These are phyloP conservation scores for Lytechinus pictus DNA, from an alignment of 35 echinoderm and acorn worm genomes.

Conservation along the genomic window DNA sequence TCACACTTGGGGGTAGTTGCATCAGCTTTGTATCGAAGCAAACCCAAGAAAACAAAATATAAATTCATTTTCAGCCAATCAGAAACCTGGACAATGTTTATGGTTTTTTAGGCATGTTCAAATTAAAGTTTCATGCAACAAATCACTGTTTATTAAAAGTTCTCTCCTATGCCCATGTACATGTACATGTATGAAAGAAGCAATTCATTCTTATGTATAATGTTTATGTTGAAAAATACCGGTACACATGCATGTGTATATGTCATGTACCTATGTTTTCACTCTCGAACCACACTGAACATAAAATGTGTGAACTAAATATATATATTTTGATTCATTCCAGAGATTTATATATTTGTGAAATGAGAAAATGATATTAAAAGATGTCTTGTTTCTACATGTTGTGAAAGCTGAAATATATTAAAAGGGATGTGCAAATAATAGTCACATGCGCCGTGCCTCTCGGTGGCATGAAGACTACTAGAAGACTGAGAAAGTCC, in stretches of 20 bases:
- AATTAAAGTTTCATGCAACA: too few species aligned
- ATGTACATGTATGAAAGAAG: background rate
- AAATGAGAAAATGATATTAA: background rate
- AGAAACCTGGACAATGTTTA: too few species aligned
- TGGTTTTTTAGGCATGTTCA: too few species aligned
- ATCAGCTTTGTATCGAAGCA: too few species aligned
- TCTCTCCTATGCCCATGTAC: background rate
- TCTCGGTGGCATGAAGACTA: background rate
- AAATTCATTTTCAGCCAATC: too few species aligned
- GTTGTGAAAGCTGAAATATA: background rate
- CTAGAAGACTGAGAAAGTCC: too few species aligned
- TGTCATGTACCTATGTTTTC: too few species aligned
- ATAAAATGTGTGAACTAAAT: background rate
- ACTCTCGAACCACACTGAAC: background rate
- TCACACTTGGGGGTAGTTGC: too few species aligned
- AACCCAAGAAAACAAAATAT: too few species aligned
- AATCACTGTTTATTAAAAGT: too few species aligned
- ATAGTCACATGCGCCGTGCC: background rate
- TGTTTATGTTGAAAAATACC: background rate
- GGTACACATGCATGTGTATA: background rate
- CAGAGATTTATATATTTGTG: background rate
- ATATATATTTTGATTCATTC: conserved; percentile 7
- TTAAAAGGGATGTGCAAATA: conserved; percentile 11
- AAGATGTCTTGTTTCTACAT: background rate
- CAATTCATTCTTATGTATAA: background rate